These are phyloP conservation scores for Strongylocentrotus purpuratus DNA, from an alignment of 35 echinoderm and acorn worm species.

Conservation along the genomic window DNA sequence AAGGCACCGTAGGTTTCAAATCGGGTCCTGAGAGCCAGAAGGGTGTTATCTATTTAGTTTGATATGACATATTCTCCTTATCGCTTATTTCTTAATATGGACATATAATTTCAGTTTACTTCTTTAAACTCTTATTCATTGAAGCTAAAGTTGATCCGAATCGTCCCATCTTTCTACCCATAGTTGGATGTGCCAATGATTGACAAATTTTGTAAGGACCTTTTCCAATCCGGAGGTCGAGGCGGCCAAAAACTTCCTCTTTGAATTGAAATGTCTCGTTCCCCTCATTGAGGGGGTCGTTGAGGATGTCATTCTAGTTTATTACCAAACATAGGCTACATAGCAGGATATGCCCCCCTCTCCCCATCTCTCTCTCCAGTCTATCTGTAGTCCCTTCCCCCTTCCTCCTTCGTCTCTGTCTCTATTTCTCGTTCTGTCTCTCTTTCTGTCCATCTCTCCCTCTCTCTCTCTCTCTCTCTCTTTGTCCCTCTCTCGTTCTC, in stretches of 20 bases:
- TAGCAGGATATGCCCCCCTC: background rate
- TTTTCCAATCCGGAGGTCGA: background rate
- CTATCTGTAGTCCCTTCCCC: background rate
- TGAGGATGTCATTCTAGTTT: background rate
- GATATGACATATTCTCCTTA: too few species aligned
- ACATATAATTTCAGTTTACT: too few species aligned
- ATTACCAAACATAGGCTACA: background rate
- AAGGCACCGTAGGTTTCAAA: too few species aligned
- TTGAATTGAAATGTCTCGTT: background rate
- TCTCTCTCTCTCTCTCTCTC: too few species aligned
- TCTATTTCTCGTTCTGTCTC: background rate
- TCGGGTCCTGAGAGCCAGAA: too few species aligned
- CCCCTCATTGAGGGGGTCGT: background rate
- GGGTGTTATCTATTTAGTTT: too few species aligned
- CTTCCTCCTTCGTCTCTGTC: background rate
- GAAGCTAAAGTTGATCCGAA: too few species aligned
- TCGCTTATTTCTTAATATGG: too few species aligned
- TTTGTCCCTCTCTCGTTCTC: background rate
- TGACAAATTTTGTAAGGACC: conserved; percentile 14
- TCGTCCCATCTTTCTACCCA: background rate
- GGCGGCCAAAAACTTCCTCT: conserved; percentile 28
- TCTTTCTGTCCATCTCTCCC: background rate
- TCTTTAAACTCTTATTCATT: too few species aligned
- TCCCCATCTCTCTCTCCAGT: background rate
- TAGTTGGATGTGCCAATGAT: background rate